Evolutionary conservation across 2,888 invertebrate genomes (phyloP), one percentile per base, ranked within the genome.

Genomic region (Empis stercorea): DNA sequence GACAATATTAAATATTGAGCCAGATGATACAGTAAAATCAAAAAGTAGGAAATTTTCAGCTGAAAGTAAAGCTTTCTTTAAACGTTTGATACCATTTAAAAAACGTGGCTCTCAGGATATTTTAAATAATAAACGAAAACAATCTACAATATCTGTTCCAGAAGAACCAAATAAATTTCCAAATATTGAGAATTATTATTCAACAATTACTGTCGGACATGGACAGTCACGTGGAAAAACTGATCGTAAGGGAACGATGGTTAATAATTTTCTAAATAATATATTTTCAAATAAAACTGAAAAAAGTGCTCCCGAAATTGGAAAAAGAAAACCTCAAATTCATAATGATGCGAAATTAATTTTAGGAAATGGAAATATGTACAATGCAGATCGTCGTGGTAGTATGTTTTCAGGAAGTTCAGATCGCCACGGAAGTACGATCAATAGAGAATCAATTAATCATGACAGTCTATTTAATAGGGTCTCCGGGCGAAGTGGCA

Each of bases 31-130:
- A 34, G 58, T 61, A 2, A 58, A 61, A 5, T 50, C 14, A 4
- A 60, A 57, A 16, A 54, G 54, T 32, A 65, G 66, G 51, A 66
- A 66, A 46, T 66, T 66, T 58, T 66, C 66, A 4, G 60, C 66
- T 47, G 64, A 66, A 41, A 51, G 52, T 20, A 56, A 54, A 46
- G 56, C 56, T 15, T 47, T 60, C 9, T 52, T 70, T 15, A 65
- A 62, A 7, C 61, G 58, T 44, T 51, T 70, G 10, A 63, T 64
- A 47, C 65, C 65, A 2, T 68, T 69, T 48, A 63, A 59, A 54
- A 68, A 65, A 50, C 61, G 64, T 2, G 48, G 59, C 0, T 64
- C 65, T 0, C 63, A 64, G 44, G 63, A 61, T 44, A 40, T 60
- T 5, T 53, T 56, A 20, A 52, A 52, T 10, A 48, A 40, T 41